phyloP scores from a whole-genome alignment of 2,888 invertebrate species.

The Zonitis immaculata region DNA sequence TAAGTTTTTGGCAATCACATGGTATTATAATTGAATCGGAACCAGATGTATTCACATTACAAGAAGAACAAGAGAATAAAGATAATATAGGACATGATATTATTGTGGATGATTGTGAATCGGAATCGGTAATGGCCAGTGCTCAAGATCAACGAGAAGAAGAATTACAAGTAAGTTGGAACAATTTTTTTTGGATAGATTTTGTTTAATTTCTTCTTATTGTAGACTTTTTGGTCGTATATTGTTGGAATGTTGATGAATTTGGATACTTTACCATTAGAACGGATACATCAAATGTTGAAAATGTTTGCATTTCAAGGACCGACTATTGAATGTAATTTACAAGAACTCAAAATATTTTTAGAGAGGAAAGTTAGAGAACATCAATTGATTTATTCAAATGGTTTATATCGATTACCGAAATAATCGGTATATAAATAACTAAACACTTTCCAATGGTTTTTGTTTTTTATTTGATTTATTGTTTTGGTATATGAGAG shows the following conservation, averaged over 20 bases:
- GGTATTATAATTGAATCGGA: slow-evolving; percentile 75
- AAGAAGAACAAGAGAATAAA: slow-evolving; percentile 60
- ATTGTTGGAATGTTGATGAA: slow-evolving; percentile 97
- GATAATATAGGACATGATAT: slow-evolving; percentile 58
- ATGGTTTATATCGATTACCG: slow-evolving; percentile 83
- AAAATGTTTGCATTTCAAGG: slow-evolving; percentile 96
- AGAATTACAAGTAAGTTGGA: slow-evolving; percentile 67
- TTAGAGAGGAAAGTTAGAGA: slow-evolving; percentile 90
- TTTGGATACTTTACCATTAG: slow-evolving; percentile 83
- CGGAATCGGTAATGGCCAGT: slow-evolving; percentile 92
- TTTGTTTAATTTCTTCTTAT: slow-evolving; percentile 26
- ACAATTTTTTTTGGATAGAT: slow-evolving; percentile 1
- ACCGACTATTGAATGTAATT: slow-evolving; percentile 79
- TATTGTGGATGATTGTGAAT: slow-evolving; percentile 80
- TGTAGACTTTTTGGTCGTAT: slow-evolving; percentile 87
- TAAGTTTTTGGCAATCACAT: slow-evolving; percentile 93
- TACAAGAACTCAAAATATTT: slow-evolving; percentile 83
- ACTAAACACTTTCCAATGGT: background rate
- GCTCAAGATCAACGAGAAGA: slow-evolving; percentile 92
- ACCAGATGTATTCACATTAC: slow-evolving; percentile 67
- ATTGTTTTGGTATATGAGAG: too few species aligned
- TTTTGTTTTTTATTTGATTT: too few species aligned
- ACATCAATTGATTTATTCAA: slow-evolving; percentile 78
- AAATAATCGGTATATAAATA: slow-evolving; percentile 50
- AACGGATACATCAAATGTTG: slow-evolving; percentile 92